Evolutionary conservation across 2,113 vertebrate species (phyloP).

Genomic region (Saimiri boliviensis): DNA sequence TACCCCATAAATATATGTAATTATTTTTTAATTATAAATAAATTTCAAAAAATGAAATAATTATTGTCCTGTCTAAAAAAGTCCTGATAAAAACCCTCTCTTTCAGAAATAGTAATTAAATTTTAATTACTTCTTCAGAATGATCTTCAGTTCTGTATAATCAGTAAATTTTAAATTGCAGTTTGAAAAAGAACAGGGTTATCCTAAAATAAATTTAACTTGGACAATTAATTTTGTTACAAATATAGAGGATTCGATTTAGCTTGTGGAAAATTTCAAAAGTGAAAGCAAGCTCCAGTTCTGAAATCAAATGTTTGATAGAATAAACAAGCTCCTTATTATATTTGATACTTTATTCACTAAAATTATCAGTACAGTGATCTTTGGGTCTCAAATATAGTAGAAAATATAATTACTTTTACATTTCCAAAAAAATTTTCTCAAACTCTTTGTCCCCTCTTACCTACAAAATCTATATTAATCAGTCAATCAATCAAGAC

Average conservation of each 20-base stretch:
- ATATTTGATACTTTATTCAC: background rate
- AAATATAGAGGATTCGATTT: background rate
- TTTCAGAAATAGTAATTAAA: background rate
- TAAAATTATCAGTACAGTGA: background rate
- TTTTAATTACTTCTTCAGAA: conserved; percentile 40
- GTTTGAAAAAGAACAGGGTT: background rate
- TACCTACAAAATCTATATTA: background rate
- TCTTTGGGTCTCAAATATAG: background rate
- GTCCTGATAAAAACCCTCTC: background rate
- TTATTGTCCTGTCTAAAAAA: background rate
- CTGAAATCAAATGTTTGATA: background rate
- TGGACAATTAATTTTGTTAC: background rate
- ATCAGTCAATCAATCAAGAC: background rate
- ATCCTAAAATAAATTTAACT: background rate
- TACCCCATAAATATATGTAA: background rate
- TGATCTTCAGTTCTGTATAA: background rate
- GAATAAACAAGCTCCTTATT: conserved; percentile 19
- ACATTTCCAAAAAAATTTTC: background rate
- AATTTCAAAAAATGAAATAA: background rate
- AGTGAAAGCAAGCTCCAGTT: background rate
- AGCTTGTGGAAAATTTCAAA: background rate
- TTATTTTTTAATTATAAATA: background rate
- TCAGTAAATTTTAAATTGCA: conserved; percentile 4
- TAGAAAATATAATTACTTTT: background rate
- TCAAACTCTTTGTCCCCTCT: background rate